These are phyloP conservation scores for Cotesia glomerata DNA, from an alignment of 1,140 invertebrate species.

Conservation along the genomic window DNA sequence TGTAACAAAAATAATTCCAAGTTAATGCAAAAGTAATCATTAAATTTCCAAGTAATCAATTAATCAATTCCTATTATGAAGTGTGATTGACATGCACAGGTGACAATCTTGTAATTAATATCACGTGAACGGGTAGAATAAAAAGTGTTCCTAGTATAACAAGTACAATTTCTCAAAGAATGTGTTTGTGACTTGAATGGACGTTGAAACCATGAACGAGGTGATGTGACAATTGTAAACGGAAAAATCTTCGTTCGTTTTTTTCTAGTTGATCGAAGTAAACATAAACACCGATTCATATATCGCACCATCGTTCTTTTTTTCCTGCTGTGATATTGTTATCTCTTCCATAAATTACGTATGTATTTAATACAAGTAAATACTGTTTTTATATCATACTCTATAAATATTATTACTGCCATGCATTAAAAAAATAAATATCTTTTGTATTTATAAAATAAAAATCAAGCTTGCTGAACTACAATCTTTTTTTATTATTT, in stretches of 20 bases:
- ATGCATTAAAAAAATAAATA: not conserved
- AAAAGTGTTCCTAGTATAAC: not conserved
- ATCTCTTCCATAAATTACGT: slow-evolving; percentile 15
- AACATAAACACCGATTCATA: slow-evolving; percentile 43
- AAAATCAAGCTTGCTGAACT: slow-evolving; percentile 1
- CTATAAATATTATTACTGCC: not conserved
- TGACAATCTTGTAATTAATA: not conserved
- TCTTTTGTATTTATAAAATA: not conserved
- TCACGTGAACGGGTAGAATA: not conserved
- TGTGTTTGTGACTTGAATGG: slow-evolving; percentile 34
- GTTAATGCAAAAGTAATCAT: not conserved
- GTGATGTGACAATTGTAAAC: slow-evolving; percentile 38
- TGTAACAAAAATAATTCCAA: not conserved
- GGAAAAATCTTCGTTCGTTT: slow-evolving; percentile 42
- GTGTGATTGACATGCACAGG: not conserved
- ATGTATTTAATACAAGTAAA: not conserved
- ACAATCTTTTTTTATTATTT: not conserved
- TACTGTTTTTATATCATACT: not conserved
- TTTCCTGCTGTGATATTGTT: slow-evolving; percentile 46
- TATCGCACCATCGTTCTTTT: slow-evolving; percentile 38
- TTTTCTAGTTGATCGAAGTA: slow-evolving; percentile 40
- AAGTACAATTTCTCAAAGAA: slow-evolving; percentile 21
- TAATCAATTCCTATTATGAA: not conserved
- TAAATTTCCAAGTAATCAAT: not conserved
- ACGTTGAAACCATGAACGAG: slow-evolving; percentile 41